Evolutionary conservation across 1,140 invertebrate species (phyloP).

Genomic region (Saxidomus purpurata): DNA sequence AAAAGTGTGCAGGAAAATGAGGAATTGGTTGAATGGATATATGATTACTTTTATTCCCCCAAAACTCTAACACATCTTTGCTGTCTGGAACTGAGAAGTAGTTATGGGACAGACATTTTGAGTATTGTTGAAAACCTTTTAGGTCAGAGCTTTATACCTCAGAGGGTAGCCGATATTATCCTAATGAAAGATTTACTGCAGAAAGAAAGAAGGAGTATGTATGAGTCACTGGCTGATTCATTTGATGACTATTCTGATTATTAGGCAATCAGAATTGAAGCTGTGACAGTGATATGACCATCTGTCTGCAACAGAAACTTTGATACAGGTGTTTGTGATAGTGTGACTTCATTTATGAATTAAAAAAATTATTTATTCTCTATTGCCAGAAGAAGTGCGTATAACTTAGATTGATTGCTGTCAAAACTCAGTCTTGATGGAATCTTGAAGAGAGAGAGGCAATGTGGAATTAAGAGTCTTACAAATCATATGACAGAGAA

Average conservation of each 20-base stretch:
- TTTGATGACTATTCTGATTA: constrained; percentile 13
- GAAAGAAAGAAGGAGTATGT: not conserved
- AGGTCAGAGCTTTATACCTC: not conserved
- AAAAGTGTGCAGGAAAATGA: constrained; percentile 8
- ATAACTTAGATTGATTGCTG: too few species aligned
- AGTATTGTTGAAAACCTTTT: constrained; percentile 1
- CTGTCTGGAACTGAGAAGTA: constrained; percentile 5
- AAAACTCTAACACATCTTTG: constrained; percentile 36
- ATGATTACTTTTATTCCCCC: constrained; percentile 44
- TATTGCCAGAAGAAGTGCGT: too few species aligned
- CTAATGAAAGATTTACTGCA: constrained; percentile 44
- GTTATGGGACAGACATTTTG: constrained; percentile 1
- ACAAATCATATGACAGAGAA: too few species aligned
- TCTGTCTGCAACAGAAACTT: too few species aligned
- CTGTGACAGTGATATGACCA: too few species aligned
- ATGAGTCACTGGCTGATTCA: not conserved
- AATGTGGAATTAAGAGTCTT: too few species aligned
- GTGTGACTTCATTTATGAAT: too few species aligned
- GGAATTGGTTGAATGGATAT: constrained; percentile 51
- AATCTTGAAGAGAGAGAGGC: too few species aligned
- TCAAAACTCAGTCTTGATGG: too few species aligned
- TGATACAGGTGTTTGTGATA: too few species aligned
- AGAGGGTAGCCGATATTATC: constrained; percentile 26
- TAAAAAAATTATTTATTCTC: too few species aligned
- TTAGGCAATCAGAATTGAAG: too few species aligned